phyloP scores from a whole-genome alignment of 2,888 invertebrate genomes.

The Perdita meconis region DNA sequence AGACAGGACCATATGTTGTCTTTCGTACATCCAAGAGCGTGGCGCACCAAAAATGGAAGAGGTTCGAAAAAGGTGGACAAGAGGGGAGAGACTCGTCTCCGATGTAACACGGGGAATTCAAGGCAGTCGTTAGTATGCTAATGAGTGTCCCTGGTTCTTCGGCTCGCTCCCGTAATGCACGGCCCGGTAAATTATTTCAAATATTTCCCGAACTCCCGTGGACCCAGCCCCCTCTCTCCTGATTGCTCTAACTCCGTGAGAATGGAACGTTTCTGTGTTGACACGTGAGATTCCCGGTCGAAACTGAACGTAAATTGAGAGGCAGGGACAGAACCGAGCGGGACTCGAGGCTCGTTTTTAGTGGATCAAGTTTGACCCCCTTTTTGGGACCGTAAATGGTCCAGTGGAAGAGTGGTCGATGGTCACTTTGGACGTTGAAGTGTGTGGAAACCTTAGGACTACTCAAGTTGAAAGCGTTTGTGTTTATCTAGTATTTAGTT shows the following conservation, averaged over 20 bases:
- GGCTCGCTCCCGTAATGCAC: constrained; percentile 59
- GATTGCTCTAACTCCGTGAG: constrained; percentile 28
- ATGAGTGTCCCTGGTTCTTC: constrained; percentile 74
- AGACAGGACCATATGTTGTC: constrained; percentile 55
- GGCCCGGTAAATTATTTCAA: constrained; percentile 79
- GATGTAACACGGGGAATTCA: constrained; percentile 78
- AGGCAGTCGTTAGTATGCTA: constrained; percentile 83
- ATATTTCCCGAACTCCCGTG: constrained; percentile 70
- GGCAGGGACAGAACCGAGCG: constrained; percentile 27
- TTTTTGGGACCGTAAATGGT: constrained; percentile 17
- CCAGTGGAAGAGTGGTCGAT: not conserved
- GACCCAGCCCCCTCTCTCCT: not conserved
- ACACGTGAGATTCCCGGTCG: constrained; percentile 5
- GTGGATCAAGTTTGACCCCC: constrained; percentile 35
- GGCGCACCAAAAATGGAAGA: constrained; percentile 67
- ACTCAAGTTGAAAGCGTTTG: too few relatives aligned
- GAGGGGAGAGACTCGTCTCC: constrained; percentile 52
- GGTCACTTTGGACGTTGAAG: not conserved
- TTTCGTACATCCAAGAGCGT: constrained; percentile 47
- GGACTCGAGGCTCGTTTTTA: constrained; percentile 17
- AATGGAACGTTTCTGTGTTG: constrained; percentile 21
- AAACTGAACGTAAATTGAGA: constrained; percentile 27
- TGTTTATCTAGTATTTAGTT: too few relatives aligned
- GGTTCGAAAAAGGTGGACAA: constrained; percentile 35
- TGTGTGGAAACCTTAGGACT: too few relatives aligned